These are phyloP conservation scores for Trichonephila clavata DNA, from an alignment of 1,140 invertebrate genomes.

Conservation along the genomic window DNA sequence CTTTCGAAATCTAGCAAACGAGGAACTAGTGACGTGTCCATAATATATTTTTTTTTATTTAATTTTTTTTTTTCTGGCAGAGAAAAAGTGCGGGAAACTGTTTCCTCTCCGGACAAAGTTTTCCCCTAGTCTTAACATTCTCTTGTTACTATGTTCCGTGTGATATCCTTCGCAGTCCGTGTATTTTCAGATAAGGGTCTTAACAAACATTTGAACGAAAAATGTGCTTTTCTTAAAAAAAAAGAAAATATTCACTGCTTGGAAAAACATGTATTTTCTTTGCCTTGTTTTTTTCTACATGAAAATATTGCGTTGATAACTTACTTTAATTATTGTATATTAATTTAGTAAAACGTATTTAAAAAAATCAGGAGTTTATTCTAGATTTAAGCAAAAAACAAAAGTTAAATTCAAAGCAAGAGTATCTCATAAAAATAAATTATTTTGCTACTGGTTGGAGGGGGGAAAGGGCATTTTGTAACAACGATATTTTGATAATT, in stretches of 20 bases:
- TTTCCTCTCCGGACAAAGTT: not conserved
- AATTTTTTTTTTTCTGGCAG: not conserved
- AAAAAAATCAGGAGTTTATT: too few relatives aligned
- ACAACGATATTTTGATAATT: not conserved
- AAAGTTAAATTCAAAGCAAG: too few relatives aligned
- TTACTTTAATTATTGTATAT: too few relatives aligned
- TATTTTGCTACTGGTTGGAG: too few relatives aligned
- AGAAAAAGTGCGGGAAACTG: not conserved
- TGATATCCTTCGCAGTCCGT: not conserved
- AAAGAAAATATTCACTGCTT: not conserved
- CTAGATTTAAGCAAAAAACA: too few relatives aligned
- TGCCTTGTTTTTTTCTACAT: too few relatives aligned
- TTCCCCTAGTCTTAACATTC: constrained; percentile 36
- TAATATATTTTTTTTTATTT: not conserved
- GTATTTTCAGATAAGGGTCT: not conserved
- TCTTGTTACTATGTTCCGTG: constrained; percentile 27
- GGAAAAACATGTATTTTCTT: not conserved
- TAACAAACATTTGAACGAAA: not conserved
- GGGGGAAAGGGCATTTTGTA: too few relatives aligned
- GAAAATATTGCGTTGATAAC: too few relatives aligned
- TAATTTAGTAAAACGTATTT: too few relatives aligned
- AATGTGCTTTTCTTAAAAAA: not conserved
- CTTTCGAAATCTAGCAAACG: not conserved
- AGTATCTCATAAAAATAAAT: too few relatives aligned
- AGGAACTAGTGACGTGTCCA: constrained; percentile 25